phyloP scores from a whole-genome alignment of 2,797 vertebrate genomes.

The Mareca strepera region DNA sequence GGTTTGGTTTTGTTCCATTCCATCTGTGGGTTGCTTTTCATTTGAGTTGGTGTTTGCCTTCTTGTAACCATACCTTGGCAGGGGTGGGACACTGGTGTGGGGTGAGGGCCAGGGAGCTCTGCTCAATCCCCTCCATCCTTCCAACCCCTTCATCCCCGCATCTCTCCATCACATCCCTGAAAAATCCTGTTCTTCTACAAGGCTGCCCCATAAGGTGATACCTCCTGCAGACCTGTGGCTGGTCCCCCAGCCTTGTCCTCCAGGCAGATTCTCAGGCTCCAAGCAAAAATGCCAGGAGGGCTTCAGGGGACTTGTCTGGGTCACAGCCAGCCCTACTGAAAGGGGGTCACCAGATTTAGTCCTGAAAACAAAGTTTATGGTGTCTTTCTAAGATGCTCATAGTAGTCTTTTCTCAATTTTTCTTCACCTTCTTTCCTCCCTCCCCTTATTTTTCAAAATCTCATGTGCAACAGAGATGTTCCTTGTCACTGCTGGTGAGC shows the following conservation, averaged over 20 bases:
- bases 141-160: not conserved
- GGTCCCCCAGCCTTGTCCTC: not conserved
- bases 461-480: not conserved
- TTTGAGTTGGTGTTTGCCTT: not conserved
- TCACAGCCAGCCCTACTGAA: slow-evolving; percentile 46
- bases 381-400: slow-evolving; percentile 8
- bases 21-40: not conserved
- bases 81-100: not conserved
- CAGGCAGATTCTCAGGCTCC: slow-evolving; percentile 60
- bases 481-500: not conserved
- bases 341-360: slow-evolving; percentile 47
- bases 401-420: not conserved
- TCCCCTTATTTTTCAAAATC: not conserved
- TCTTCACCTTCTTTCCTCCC: not conserved
- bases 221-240: not conserved
- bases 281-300: slow-evolving; percentile 37
- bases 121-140: not conserved
- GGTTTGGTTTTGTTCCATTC: not conserved
- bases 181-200: not conserved
- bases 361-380: slow-evolving; percentile 37
- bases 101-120: not conserved
- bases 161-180: not conserved
- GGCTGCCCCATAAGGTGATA: not conserved
- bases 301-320: slow-evolving; percentile 21
- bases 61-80: not conserved